A percentile compares a stretch with the other conserved stretches of the same genome.
Conservation (phyloP, 1,140 invertebrate genomes). For the Trachymyrmex cornetzi region DNA sequence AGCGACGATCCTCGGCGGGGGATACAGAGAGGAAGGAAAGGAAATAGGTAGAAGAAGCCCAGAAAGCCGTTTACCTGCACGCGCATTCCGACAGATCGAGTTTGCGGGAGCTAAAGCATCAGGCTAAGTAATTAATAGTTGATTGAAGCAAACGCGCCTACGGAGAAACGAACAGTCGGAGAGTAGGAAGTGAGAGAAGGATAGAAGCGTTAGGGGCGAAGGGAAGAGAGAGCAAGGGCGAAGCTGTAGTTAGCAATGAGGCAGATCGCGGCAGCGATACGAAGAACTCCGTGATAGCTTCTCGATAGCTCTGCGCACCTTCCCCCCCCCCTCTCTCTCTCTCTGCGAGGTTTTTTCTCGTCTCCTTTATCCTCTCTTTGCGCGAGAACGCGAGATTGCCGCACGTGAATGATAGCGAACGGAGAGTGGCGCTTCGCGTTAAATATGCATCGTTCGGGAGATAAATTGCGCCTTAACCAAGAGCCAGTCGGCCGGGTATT, state of each 20-base stretch:
- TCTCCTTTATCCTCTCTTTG: slow-evolving; percentile 9
- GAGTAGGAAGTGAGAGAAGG: background rate
- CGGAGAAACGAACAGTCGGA: slow-evolving; percentile 31
- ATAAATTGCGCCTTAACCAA: slow-evolving; percentile 83
- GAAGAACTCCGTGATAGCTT: slow-evolving; percentile 52
- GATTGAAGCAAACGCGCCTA: slow-evolving; percentile 73
- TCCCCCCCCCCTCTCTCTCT: background rate
- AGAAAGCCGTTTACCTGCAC: slow-evolving; percentile 54
- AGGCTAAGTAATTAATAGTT: slow-evolving; percentile 77
- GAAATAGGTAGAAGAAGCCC: background rate
- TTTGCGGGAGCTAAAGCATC: slow-evolving; percentile 67
- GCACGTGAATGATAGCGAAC: slow-evolving; percentile 77
- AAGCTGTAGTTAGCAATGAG: slow-evolving; percentile 74
- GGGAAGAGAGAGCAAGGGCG: slow-evolving; percentile 50
- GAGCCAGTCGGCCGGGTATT: slow-evolving; percentile 79
- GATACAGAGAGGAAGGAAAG: background rate
- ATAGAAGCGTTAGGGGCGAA: background rate
- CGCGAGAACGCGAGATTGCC: slow-evolving; percentile 70
- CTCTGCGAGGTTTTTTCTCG: background rate
- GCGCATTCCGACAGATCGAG: slow-evolving; percentile 75
- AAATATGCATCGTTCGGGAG: slow-evolving; percentile 81
- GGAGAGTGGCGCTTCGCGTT: slow-evolving; percentile 79
- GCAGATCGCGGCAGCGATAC: slow-evolving; percentile 72
- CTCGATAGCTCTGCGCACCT: slow-evolving; percentile 12
- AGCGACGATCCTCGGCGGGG: background rate